Evolutionary conservation across 2,797 vertebrate species (phyloP).

Genomic region (Tragopan temminckii): DNA sequence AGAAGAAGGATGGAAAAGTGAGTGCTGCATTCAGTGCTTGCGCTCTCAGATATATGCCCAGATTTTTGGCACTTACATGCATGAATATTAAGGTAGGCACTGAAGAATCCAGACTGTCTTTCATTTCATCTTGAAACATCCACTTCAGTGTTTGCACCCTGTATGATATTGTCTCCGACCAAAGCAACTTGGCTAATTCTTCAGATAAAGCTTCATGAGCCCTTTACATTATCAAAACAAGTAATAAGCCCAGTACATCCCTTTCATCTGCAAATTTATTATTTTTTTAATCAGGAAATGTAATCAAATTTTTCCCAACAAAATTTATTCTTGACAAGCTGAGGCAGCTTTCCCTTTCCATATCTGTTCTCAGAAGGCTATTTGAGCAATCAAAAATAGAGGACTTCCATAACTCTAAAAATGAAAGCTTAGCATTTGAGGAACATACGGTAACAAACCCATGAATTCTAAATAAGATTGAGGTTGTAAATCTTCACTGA

Average conservation of each 20-base stretch:
- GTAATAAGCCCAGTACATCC: neutral
- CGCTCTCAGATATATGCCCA: neutral
- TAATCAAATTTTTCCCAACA: neutral
- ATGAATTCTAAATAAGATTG: constrained; percentile 20
- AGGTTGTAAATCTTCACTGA: constrained; percentile 45
- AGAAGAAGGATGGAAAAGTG: neutral
- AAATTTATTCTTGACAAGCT: neutral
- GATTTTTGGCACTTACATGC: neutral
- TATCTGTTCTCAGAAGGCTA: neutral
- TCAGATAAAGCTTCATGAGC: neutral
- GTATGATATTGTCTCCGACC: accelerated
- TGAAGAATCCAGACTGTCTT: neutral
- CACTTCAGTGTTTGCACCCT: neutral
- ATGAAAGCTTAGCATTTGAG: neutral
- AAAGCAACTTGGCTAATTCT: neutral
- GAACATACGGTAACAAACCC: neutral
- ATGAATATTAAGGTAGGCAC: neutral
- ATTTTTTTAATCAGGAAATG: neutral
- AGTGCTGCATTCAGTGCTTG: neutral
- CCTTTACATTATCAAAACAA: neutral
- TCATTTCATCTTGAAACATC: neutral
- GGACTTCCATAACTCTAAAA: neutral
- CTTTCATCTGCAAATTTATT: neutral
- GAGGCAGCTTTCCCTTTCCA: neutral
- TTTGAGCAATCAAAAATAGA: neutral